Percentiles rank a stretch among this genome's conserved stretches.
Evolutionary conservation across 2,888 invertebrate species (phyloP).

Genomic region (Aspidapion aeneum): DNA sequence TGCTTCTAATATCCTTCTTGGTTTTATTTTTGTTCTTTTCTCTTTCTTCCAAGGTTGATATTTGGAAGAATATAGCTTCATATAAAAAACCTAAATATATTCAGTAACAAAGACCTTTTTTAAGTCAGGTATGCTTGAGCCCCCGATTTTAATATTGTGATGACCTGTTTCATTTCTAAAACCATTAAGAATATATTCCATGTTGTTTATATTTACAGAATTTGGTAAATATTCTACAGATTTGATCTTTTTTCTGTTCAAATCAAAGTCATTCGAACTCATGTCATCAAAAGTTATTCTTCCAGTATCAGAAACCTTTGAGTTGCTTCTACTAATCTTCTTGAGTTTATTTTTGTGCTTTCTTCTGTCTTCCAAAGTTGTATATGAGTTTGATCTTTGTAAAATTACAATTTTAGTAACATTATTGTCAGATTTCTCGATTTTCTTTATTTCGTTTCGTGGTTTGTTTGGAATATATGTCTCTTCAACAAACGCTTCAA

Average conservation of each 20-base stretch:
- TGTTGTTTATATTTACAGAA: conserved; percentile 23
- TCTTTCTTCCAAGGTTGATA: conserved; percentile 38
- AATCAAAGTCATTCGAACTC: conserved; percentile 10
- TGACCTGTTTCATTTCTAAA: conserved; percentile 25
- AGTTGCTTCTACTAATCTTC: conserved; percentile 15
- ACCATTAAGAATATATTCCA: conserved; percentile 33
- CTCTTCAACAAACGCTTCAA: conserved; percentile 41
- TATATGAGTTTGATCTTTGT: conserved; percentile 43
- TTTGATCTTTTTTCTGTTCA: conserved; percentile 35
- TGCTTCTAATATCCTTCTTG: conserved; percentile 11
- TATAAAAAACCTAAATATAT: conserved; percentile 32
- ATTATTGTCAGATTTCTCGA: conserved; percentile 12
- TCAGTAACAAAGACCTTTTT: conserved; percentile 54
- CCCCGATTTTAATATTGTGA: conserved; percentile 38
- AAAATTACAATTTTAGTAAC: conserved; percentile 26
- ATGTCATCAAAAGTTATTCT: conserved; percentile 4
- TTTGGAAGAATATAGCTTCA: too few relatives aligned
- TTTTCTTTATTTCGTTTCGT: conserved; percentile 11
- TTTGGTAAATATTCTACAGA: conserved; percentile 39
- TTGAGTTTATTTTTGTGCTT: conserved; percentile 12
- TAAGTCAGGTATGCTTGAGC: conserved; percentile 55
- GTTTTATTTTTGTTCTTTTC: conserved; percentile 13
- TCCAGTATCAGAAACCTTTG: conserved; percentile 14
- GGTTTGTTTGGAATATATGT: background rate
- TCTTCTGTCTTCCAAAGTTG: conserved; percentile 37